A percentile compares a stretch with the other conserved stretches of the same genome.
These are phyloP conservation scores for Agrochola macilenta DNA, from an alignment of 2,888 invertebrate genomes.

Conservation along the genomic window DNA sequence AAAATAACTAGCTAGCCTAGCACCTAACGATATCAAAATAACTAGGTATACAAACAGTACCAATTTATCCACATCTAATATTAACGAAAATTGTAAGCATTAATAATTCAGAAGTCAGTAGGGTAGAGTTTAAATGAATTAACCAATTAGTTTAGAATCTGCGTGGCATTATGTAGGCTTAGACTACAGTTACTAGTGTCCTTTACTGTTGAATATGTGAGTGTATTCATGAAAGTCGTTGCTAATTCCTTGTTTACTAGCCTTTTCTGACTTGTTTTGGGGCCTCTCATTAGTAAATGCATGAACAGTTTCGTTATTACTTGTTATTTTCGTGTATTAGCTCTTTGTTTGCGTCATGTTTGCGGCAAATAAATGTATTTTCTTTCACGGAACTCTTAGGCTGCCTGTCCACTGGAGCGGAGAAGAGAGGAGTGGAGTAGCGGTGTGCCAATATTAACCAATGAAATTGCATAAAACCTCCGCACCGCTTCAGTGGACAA, in stretches of 20 bases:
- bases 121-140: constrained; percentile 53
- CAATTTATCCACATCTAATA: constrained; percentile 33
- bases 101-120: constrained; percentile 45
- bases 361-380: too few species aligned
- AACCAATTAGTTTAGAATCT: constrained; percentile 46
- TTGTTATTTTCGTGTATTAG: too few species aligned
- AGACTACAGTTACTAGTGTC: constrained; percentile 32
- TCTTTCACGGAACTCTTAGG: too few species aligned
- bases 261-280: not conserved
- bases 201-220: constrained; percentile 28
- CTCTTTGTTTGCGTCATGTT: too few species aligned
- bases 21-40: constrained; percentile 1
- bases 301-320: not conserved
- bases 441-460: too few species aligned
- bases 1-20: not conserved
- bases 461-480: too few species aligned
- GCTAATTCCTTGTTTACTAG: constrained; percentile 19
- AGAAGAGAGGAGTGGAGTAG: too few species aligned
- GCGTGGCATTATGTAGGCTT: constrained; percentile 35
- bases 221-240: constrained; percentile 14
- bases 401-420: too few species aligned
- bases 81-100: constrained; percentile 41
- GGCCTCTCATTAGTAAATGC: constrained; percentile 9
- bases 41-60: not conserved
- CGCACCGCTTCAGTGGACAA: too few species aligned